Evolutionary conservation across 1,140 invertebrate genomes (phyloP), one percentile per base, ranked within the genome.

Genomic region (Delia radicum): DNA sequence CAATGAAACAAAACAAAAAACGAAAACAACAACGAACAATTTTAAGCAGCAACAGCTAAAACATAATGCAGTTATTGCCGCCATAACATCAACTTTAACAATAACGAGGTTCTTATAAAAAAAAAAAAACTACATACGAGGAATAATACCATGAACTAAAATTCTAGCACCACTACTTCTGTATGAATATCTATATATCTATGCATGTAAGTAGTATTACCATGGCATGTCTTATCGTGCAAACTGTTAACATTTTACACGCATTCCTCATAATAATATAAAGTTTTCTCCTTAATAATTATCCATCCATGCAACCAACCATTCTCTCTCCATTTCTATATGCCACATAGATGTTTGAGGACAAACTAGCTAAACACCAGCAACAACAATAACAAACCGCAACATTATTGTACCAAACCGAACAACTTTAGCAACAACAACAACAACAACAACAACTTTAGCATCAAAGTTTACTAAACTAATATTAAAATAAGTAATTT

Each of bases 401-500:
- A n/a, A n/a, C n/a, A n/a, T n/a, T n/a, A n/a, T n/a, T n/a, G n/a
- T n/a, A n/a, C n/a, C n/a, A n/a, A n/a, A n/a, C n/a, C n/a, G n/a
- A n/a, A 31, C 63, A 33, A 21, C 29, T 13, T 63, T 27, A 28
- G 10, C 62, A n/a, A 13, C 63, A 29, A n/a, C 61, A 29, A 4
- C 63, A 8, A 2, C 63, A 69, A 33, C 29, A 24, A 18, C 3
- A 28, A 67, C 27, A 8, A 3, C 18, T 1, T 26, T 63, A 10
- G 61, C 46, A 48, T 7, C n/a, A 28, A 10, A n/a, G 1, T 7
- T 4, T 42, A 26, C 62, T 29, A 33, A 33, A 33, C 65, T 69
- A 69, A 69, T 69, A 69, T 69, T 69, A 69, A 69, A 69, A 69
- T 69, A 69, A 69, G 65, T 69, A 69, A 69, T 69, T 69, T 69